phyloP scores from a whole-genome alignment of 1,140 invertebrate species.

The Eubasilissa regina region DNA sequence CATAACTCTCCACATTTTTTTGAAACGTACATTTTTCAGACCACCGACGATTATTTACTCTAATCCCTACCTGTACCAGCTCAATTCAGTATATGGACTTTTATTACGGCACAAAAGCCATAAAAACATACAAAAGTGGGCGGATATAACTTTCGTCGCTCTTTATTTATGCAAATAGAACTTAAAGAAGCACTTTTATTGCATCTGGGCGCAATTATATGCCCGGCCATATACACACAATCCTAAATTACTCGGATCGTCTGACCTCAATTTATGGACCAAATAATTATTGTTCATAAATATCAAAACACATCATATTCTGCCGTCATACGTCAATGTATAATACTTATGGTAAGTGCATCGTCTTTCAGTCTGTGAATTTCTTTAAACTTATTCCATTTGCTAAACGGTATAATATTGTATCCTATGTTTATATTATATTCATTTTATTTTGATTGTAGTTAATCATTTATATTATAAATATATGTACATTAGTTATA shows the following conservation, averaged over 20 bases:
- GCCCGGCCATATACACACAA: conserved; percentile 9
- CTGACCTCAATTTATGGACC: conserved; percentile 23
- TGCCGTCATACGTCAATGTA: too few relatives aligned
- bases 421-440: too few relatives aligned
- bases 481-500: too few relatives aligned
- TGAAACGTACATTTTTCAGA: neutral
- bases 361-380: too few relatives aligned
- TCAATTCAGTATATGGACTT: conserved; percentile 43
- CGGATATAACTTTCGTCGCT: conserved; percentile 40
- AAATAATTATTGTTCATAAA: conserved; percentile 45
- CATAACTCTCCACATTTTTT: too few relatives aligned
- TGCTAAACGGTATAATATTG: too few relatives aligned
- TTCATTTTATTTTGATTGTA: too few relatives aligned
- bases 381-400: too few relatives aligned
- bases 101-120: conserved; percentile 34
- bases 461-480: too few relatives aligned
- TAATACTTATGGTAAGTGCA: too few relatives aligned
- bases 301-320: conserved; percentile 26
- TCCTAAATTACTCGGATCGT: conserved; percentile 12
- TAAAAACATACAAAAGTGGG: conserved; percentile 41
- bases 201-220: conserved; percentile 40
- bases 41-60: conserved; percentile 8
- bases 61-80: neutral
- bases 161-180: conserved; percentile 45
- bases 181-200: conserved; percentile 44